Conservation (phyloP, 1,140 invertebrate genomes). For the Drosophila sp. region DNA sequence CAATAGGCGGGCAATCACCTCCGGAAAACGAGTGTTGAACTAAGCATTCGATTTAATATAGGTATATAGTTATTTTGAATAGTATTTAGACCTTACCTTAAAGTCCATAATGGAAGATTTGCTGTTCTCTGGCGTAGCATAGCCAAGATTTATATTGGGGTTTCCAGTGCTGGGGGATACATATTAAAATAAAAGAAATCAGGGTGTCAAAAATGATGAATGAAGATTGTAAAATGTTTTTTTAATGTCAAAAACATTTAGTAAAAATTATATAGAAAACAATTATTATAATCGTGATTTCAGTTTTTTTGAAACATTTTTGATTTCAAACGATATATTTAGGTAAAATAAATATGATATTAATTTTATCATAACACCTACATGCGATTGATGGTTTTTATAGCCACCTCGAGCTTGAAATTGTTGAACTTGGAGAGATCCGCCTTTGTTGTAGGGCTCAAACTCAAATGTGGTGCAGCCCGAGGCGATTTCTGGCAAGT, state of each 20-base stretch:
- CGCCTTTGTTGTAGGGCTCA: conserved; percentile 85
- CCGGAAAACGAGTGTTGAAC: conserved; percentile 88
- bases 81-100: conserved; percentile 59
- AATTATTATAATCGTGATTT: neutral
- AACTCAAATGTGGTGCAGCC: conserved; percentile 88
- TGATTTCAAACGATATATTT: no score
- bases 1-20: conserved; percentile 87
- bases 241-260: no score
- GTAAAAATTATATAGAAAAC: neutral
- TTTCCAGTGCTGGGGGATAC: conserved; percentile 66
- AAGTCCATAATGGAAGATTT: conserved; percentile 84
- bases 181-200: neutral
- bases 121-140: conserved; percentile 78
- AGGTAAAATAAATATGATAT: no score
- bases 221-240: no score
- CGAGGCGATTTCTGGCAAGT: conserved; percentile 88
- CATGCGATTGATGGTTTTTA: conserved; percentile 88
- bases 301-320: no score
- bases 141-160: conserved; percentile 76
- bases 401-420: conserved; percentile 86
- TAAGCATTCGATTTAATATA: conserved; percentile 54
- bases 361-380: no score
- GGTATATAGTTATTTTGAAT: neutral
- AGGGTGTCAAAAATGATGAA: no score
- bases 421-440: conserved; percentile 78